Percentiles rank a stretch among this genome's conserved stretches.
phyloP scores from a whole-genome alignment of 2,113 vertebrate species.

The Trichomycterus rosablanca region DNA sequence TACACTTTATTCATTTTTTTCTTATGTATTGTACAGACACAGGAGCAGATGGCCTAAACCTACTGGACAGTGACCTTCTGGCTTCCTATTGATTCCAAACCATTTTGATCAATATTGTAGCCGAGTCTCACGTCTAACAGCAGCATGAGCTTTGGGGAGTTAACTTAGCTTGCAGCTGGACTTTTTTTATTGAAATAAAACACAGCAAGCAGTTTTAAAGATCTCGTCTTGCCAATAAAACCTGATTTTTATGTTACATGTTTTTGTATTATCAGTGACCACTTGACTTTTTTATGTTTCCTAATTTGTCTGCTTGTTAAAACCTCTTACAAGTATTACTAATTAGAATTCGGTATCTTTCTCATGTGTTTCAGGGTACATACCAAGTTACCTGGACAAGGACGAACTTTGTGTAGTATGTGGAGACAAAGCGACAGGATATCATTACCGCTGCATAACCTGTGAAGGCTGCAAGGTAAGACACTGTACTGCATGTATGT shows the following conservation, averaged over 20 bases:
- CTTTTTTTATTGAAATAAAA: not conserved
- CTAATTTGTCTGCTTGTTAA: not conserved
- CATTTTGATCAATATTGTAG: slow-evolving; percentile 26
- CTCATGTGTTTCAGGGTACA: slow-evolving; percentile 76
- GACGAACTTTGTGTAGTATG: slow-evolving; percentile 98
- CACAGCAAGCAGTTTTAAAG: not conserved
- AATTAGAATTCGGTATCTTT: not conserved
- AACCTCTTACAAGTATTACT: not conserved
- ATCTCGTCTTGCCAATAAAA: too few relatives aligned
- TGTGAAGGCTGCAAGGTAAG: slow-evolving; percentile 98
- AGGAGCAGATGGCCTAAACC: slow-evolving; percentile 58
- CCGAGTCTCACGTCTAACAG: not conserved
- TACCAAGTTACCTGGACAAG: slow-evolving; percentile 98
- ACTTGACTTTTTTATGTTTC: not conserved
- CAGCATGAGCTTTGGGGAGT: slow-evolving; percentile 3
- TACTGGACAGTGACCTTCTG: slow-evolving; percentile 23
- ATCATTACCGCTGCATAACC: slow-evolving; percentile 98
- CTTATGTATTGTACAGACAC: slow-evolving; percentile 27
- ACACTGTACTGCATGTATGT: too few relatives aligned
- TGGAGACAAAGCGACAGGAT: slow-evolving; percentile 96
- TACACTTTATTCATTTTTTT: not conserved
- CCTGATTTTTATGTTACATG: not conserved
- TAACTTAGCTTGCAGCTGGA: not conserved
- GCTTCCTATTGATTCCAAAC: slow-evolving; percentile 54
- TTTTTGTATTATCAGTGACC: too few relatives aligned